phyloP scores from a whole-genome alignment of 2,113 vertebrate genomes.

The Austrofundulus limnaeus region DNA sequence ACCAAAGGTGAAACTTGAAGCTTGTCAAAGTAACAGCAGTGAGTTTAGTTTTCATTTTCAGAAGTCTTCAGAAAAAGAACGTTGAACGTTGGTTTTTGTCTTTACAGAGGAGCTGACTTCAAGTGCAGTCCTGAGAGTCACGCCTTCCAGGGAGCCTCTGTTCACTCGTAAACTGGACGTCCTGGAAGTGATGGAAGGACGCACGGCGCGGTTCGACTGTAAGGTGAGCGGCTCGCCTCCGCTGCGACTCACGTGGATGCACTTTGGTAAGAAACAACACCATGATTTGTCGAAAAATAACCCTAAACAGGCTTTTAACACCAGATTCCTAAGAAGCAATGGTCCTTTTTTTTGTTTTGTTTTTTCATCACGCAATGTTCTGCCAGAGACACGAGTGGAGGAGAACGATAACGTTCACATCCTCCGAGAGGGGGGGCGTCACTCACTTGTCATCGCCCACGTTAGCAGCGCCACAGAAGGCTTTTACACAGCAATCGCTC shows the following conservation, averaged over 20 bases:
- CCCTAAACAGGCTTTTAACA: too few species aligned
- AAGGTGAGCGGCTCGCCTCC: conserved; percentile 93
- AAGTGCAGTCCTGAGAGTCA: conserved; percentile 85
- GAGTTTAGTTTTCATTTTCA: too few species aligned
- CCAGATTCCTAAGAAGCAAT: too few species aligned
- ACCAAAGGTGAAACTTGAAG: conserved; percentile 84
- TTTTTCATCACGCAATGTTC: neutral
- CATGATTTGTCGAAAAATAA: neutral
- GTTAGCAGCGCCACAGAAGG: conserved; percentile 87
- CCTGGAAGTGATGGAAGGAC: conserved; percentile 88
- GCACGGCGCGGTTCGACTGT: conserved; percentile 87
- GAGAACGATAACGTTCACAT: conserved; percentile 85
- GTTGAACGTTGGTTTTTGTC: neutral
- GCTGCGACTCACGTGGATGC: conserved; percentile 86
- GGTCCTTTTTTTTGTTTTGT: neutral
- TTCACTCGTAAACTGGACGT: conserved; percentile 91
- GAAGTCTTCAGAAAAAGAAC: neutral
- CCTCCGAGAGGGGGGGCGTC: conserved; percentile 83
- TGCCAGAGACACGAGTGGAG: conserved; percentile 80
- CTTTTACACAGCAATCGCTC: conserved; percentile 83
- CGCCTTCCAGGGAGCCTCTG: conserved; percentile 85
- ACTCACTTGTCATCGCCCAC: conserved; percentile 84
- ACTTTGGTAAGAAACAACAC: conserved; percentile 82
- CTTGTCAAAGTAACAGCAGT: neutral
- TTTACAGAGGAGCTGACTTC: conserved; percentile 90